Base-by-base conservation (phyloP, 2,888 invertebrate species). In the Pristionchus entomophagus region DNA sequence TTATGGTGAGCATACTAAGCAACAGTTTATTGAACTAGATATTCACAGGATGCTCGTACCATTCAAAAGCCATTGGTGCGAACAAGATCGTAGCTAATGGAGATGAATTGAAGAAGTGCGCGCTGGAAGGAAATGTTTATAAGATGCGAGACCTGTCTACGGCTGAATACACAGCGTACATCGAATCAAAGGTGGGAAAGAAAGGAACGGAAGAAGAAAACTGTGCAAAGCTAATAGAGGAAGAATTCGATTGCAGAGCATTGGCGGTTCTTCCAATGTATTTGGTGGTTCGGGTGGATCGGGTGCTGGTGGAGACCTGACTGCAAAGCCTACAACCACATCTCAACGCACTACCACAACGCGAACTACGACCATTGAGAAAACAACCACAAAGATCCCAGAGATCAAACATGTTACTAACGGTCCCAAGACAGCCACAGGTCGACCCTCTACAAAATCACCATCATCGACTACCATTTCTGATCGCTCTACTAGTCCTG, bases 251-350 rank as follows among this genome's bases (percentile, higher is more conserved):
- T 59, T 29, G 6, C 32, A 84, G 84, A 29, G 49, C 26, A n/a
- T 35, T 17, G 62, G 62, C 12, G 84, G 69, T 14, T 45, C 65
- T 0, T n/a, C n/a, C 0, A 84, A 62, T 4, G 84, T 65, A n/a
- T 26, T 84, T 26, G 84, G 84, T 38, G 84, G 84, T 19, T 17
- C 12, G 2, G 84, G 84, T 2, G 84, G 84, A 49, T 62, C 84
- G 26, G 84, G 84, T 29, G 5, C 29, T 1, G 84, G 84, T 1
- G 69, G 49, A 45, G 84, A 84, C 29, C 5, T 84, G 22, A 84
- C 84, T 38, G 84, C n/a, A 0, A 53, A 82, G 1, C 26, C 84
- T 2, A 62, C 62, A 6, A 84, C 84, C 4, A 35, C 62, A 32
- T 6, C 41, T 0, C 14, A 29, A n/a, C 65, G 45, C 17, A 62